phyloP scores from a whole-genome alignment of 2,797 vertebrate species.

The Pangasius djambal region DNA sequence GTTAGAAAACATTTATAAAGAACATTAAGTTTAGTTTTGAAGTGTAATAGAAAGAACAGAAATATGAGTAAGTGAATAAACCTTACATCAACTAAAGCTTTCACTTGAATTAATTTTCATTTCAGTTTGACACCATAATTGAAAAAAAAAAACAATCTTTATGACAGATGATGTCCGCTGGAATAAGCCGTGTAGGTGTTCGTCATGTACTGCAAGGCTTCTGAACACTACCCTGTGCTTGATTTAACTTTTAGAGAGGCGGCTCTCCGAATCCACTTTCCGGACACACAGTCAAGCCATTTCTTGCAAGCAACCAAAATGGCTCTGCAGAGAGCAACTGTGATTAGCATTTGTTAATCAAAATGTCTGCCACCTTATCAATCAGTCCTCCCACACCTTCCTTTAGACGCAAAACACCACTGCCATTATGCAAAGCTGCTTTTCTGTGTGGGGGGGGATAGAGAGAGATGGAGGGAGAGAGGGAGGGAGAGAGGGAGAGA shows the following conservation, averaged over 20 bases:
- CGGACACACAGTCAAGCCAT: background rate
- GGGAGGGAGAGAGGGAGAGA: constrained; percentile 6
- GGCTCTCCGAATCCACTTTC: background rate
- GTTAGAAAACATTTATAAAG: background rate
- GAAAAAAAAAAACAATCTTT: too few species aligned
- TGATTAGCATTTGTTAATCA: constrained; percentile 55
- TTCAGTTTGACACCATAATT: background rate
- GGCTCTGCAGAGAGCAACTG: constrained; percentile 37
- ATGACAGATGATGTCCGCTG: background rate
- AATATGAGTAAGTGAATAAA: background rate
- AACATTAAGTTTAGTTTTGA: background rate
- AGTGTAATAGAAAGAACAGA: background rate
- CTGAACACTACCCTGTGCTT: background rate
- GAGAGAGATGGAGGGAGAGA: background rate
- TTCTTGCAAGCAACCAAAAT: constrained; percentile 36
- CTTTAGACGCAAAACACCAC: constrained; percentile 61
- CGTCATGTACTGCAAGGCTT: too few species aligned
- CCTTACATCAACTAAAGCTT: background rate
- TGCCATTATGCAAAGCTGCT: constrained; percentile 58
- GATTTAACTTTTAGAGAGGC: background rate
- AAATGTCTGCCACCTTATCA: constrained; percentile 31
- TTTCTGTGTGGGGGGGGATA: constrained; percentile 47
- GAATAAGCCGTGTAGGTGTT: background rate
- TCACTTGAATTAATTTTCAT: background rate
- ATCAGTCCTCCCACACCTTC: constrained; percentile 26